Percentiles rank a stretch among this genome's conserved stretches.
phyloP scores from a whole-genome alignment of 2,888 invertebrate genomes.

The Euplexia lucipara region DNA sequence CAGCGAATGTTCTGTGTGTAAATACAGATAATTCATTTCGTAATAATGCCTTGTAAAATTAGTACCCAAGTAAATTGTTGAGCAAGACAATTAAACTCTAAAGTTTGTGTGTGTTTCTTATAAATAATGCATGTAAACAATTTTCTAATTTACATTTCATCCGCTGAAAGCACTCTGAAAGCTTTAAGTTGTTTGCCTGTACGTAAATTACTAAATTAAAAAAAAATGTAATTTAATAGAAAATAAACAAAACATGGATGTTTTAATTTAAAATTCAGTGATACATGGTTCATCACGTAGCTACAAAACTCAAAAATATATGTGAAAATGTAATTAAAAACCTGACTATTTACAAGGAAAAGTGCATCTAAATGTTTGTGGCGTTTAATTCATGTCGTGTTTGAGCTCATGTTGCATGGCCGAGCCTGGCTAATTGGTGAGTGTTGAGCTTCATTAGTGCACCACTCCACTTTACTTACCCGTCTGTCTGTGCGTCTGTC shows the following conservation, averaged over 20 bases:
- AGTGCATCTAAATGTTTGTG: constrained; percentile 10
- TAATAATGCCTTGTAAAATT: constrained; percentile 30
- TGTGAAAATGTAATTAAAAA: neutral
- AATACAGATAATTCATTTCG: constrained; percentile 42
- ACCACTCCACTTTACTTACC: constrained; percentile 40
- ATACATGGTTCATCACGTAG: too few relatives aligned
- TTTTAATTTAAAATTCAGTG: too few relatives aligned
- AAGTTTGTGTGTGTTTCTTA: constrained; percentile 16
- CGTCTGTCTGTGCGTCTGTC: constrained; percentile 41
- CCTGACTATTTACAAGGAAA: neutral
- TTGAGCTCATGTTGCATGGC: constrained; percentile 28
- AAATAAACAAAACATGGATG: too few relatives aligned
- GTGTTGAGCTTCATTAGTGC: constrained; percentile 55
- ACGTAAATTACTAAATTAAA: neutral
- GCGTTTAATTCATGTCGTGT: constrained; percentile 25
- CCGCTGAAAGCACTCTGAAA: constrained; percentile 4
- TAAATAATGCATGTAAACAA: constrained; percentile 22
- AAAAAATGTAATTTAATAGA: neutral
- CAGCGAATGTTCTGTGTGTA: constrained; percentile 17
- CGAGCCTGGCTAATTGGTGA: constrained; percentile 47
- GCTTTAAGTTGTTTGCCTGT: constrained; percentile 10
- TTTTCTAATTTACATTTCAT: constrained; percentile 23
- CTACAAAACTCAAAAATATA: neutral
- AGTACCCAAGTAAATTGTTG: constrained; percentile 17
- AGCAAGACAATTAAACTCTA: constrained; percentile 17